A percentile compares a stretch with the other conserved stretches of the same genome.
Evolutionary conservation across 2,113 vertebrate species (phyloP).

Genomic region (Anguilla japonica): DNA sequence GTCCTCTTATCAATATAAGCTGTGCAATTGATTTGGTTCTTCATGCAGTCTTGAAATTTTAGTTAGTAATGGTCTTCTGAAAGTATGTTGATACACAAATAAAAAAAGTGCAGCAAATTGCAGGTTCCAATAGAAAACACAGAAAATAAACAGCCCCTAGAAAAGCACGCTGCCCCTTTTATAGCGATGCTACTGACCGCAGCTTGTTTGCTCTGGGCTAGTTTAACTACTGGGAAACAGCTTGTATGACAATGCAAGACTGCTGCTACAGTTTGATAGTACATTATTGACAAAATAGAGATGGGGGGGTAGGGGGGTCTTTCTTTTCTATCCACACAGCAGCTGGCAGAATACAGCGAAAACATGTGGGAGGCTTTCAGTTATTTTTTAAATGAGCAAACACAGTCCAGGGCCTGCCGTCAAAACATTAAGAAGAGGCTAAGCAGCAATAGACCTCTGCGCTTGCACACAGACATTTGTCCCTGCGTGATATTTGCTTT

Average conservation of each 20-base stretch:
- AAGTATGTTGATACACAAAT: not conserved
- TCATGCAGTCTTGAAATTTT: not conserved
- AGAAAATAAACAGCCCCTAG: not conserved
- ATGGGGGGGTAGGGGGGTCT: slow-evolving; percentile 11
- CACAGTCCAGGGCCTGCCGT: not conserved
- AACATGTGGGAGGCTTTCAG: not conserved
- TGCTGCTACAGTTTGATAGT: slow-evolving; percentile 41
- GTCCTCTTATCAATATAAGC: not conserved
- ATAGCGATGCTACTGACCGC: slow-evolving; percentile 6
- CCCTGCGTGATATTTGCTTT: no score
- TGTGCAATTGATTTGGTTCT: not conserved
- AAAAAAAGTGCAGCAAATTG: not conserved
- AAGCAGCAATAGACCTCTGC: not conserved
- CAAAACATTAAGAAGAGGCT: not conserved
- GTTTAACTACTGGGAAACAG: slow-evolving; percentile 16
- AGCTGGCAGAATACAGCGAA: slow-evolving; percentile 40
- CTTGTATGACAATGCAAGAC: slow-evolving; percentile 31
- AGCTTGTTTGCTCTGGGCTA: slow-evolving; percentile 24
- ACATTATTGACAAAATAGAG: slow-evolving; percentile 30
- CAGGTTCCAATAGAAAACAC: not conserved
- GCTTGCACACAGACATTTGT: not conserved
- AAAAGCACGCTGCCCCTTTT: not conserved
- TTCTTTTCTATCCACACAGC: slow-evolving; percentile 28
- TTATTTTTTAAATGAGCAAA: not conserved
- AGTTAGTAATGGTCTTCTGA: not conserved